Evolutionary conservation across 2,113 vertebrate species (phyloP).

Genomic region (Eulemur rufifrons): DNA sequence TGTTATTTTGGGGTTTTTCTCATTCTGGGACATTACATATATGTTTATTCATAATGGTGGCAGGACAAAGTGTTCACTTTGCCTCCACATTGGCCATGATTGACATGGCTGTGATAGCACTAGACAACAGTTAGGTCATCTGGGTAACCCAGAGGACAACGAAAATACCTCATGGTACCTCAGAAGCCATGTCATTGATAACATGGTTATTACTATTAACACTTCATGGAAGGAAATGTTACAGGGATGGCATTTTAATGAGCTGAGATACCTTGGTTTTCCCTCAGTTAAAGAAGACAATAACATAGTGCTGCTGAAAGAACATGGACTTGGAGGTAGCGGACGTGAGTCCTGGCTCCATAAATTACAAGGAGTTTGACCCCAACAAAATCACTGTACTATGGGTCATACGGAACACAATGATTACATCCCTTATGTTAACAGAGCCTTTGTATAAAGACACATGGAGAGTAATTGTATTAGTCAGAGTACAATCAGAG

Average conservation of each 20-base stretch:
- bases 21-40: not conserved
- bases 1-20: slow-evolving; percentile 1
- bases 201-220: not conserved
- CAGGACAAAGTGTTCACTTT: not conserved
- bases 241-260: not conserved
- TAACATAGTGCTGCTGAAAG: not conserved
- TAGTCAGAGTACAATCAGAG: not conserved
- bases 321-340: not conserved
- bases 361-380: not conserved
- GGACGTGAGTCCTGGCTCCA: not conserved
- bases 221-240: not conserved
- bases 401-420: not conserved
- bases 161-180: slow-evolving; percentile 4
- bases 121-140: not conserved
- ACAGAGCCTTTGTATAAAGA: not conserved
- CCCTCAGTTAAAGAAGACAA: not conserved
- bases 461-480: not conserved
- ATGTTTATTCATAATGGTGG: not conserved
- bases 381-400: not conserved
- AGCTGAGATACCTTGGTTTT: not conserved
- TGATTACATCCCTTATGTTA: not conserved
- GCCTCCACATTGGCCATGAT: not conserved
- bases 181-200: not conserved
- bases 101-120: not conserved
- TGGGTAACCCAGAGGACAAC: not conserved